Evolutionary conservation across 2,888 invertebrate species (phyloP), one percentile per base, ranked within the genome.

Genomic region (Cryptosula pallasiana): DNA sequence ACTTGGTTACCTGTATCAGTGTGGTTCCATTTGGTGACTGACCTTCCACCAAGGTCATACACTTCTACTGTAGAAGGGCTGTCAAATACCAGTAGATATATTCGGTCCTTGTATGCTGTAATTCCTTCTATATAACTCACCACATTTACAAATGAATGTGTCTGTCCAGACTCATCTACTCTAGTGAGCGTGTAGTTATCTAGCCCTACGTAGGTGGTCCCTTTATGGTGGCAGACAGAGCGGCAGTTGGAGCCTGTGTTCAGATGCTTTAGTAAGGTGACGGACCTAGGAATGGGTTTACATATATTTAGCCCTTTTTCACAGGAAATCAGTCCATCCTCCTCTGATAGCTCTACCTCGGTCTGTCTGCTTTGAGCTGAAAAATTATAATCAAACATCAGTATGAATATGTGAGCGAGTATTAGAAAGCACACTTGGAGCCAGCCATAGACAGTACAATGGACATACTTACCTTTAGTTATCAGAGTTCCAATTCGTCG

Each of bases 81-180:
- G 2, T 32, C 63, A 63, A 5, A 5, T 32, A 63, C 63, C 27
- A 63, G n/a, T 25, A 5, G 13, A n/a, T 63, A 63, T 5, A 63
- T 27, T 32, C 63, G 25, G 63, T 63, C 63, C 29, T 63, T 63
- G 34, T 63, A 63, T 63, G 32, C 63, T 25, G 34, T n/a, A 25
- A 63, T 32, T 13, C 32, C 32, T 2, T 32, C 32, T 32, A 63
- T 32, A 63, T 16, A 13, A 32, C 32, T 32, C 13, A 3, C 63
- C 16, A 63, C 2, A 29, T 5, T 63, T 27, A 63, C 27, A 3
- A 63, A 25, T 5, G 27, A 13, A 9, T 16, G 3, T 29, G 25
- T 63, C 9, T 63, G 63, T 16, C 32, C 1, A 63, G 25, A 13
- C 34, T 63, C 63, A 63, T 63, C 63, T 13, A 63, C 27, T 63